Percentiles rank a stretch among this genome's conserved stretches.
Conservation (phyloP, 1,140 invertebrate genomes). For the Drosophila prosaltans region DNA sequence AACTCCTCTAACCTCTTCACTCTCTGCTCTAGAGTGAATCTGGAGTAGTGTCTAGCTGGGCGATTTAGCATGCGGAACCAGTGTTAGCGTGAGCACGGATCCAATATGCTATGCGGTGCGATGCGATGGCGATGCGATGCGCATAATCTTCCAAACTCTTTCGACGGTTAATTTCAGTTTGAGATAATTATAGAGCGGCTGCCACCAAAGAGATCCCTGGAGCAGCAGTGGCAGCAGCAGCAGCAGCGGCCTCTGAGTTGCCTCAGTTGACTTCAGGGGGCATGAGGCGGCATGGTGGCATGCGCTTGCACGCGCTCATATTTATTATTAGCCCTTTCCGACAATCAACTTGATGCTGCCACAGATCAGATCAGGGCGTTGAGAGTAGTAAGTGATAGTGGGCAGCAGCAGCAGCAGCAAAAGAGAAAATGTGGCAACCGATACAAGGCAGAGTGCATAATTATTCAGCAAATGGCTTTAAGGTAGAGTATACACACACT, state of each 20-base stretch:
- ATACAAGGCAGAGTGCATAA: slow-evolving; percentile 47
- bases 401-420: slow-evolving; percentile 36
- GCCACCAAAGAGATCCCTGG: slow-evolving; percentile 56
- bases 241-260: background rate
- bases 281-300: slow-evolving; percentile 46
- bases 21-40: slow-evolving; percentile 5
- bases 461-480: slow-evolving; percentile 40
- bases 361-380: slow-evolving; percentile 66
- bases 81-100: slow-evolving; percentile 46
- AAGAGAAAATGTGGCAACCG: slow-evolving; percentile 36
- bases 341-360: slow-evolving; percentile 55
- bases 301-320: slow-evolving; percentile 77
- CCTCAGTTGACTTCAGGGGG: background rate
- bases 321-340: slow-evolving; percentile 71
- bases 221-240: slow-evolving; percentile 7
- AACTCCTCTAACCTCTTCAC: slow-evolving; percentile 20
- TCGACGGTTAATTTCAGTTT: slow-evolving; percentile 83
- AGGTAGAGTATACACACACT: slow-evolving; percentile 24
- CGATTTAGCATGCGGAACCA: slow-evolving; percentile 53
- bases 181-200: slow-evolving; percentile 83
- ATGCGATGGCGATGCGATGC: slow-evolving; percentile 44
- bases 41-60: slow-evolving; percentile 42
- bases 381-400: slow-evolving; percentile 79
- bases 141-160: slow-evolving; percentile 80
- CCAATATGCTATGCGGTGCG: slow-evolving; percentile 33